Evolutionary conservation across 1,140 invertebrate species (phyloP).

Genomic region (honey bee (Apis mellifera)): Amel_HAv3.1 CM009936.2:6559501-6560000

Average conservation of each 20-base stretch:
- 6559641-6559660: background rate
- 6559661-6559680: background rate
- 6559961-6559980: background rate
- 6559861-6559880: background rate
- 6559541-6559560: conserved; percentile 24
- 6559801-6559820: background rate
- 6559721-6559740: background rate
- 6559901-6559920: conserved; percentile 4
- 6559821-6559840: background rate
- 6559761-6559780: background rate
- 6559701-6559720: background rate
- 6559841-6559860: conserved; percentile 1
- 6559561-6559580: conserved; percentile 25
- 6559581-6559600: conserved; percentile 12
- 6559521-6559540: too few species aligned
- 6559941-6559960: background rate
- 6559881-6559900: background rate
- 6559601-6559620: conserved; percentile 12
- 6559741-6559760: background rate
- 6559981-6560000: background rate
- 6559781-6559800: background rate
- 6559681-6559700: background rate
- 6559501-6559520: too few species aligned
- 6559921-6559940: background rate
- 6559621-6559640: background rate